Evolutionary conservation across 2,113 vertebrate genomes (phyloP).

Genomic region (Zootoca vivipara): DNA sequence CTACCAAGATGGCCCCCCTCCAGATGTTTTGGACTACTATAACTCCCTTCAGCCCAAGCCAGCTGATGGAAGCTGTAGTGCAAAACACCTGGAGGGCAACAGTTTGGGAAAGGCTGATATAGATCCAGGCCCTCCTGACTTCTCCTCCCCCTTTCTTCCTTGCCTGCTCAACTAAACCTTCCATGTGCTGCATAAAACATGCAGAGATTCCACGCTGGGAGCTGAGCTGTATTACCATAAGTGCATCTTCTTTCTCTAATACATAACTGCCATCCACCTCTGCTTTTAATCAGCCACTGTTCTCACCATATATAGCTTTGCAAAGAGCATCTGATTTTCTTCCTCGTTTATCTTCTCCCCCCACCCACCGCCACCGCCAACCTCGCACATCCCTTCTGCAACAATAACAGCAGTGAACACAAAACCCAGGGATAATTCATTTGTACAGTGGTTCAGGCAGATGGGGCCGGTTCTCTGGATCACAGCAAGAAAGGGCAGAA

Average conservation of each 20-base stretch:
- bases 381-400: background rate
- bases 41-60: too few relatives aligned
- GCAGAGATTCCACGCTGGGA: background rate
- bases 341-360: background rate
- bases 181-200: conserved; percentile 5
- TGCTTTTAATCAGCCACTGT: background rate
- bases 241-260: background rate
- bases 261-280: conserved; percentile 7
- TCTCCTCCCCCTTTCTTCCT: background rate
- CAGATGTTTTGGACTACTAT: too few relatives aligned
- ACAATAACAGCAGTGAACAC: background rate
- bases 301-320: background rate
- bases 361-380: background rate
- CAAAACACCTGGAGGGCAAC: too few relatives aligned
- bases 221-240: background rate
- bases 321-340: background rate
- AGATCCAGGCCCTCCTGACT: background rate
- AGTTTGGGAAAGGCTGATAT: too few relatives aligned
- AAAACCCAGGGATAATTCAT: background rate
- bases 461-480: background rate
- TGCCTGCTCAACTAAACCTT: background rate
- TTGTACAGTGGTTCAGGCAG: background rate
- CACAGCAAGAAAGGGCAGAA: fast-evolving
- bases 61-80: too few relatives aligned
- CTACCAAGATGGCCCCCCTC: too few relatives aligned